Conservation (phyloP, 1,140 invertebrate genomes). For the Bicyclus anynana region DNA sequence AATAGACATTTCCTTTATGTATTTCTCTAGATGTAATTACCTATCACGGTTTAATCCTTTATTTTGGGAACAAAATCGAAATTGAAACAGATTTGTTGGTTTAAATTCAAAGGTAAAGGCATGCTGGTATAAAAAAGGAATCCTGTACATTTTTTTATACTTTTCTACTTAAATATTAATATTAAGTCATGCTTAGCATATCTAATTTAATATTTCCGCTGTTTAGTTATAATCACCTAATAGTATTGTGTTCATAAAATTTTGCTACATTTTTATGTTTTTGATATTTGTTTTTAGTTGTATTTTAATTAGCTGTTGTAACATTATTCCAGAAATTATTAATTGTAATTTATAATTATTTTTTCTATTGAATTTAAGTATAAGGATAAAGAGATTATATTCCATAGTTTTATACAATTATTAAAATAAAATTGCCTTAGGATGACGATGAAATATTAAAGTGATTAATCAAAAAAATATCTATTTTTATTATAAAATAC, state of each 20-base stretch:
- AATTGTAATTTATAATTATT: conserved; percentile 13
- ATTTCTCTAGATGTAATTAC: too few relatives aligned
- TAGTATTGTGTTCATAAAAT: neutral
- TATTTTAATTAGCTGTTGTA: conserved; percentile 14
- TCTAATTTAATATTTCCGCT: neutral
- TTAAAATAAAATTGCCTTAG: conserved; percentile 18
- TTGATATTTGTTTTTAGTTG: conserved; percentile 4
- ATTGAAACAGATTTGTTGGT: too few relatives aligned
- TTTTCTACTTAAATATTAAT: neutral
- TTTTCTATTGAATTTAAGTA: conserved; percentile 15
- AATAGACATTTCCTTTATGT: too few relatives aligned
- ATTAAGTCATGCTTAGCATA: neutral
- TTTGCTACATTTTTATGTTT: neutral
- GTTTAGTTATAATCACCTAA: neutral
- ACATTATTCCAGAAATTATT: conserved; percentile 1
- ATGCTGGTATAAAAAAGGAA: too few relatives aligned
- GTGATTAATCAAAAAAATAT: neutral
- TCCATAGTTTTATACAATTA: conserved; percentile 11
- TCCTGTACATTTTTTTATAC: neutral
- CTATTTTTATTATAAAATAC: too few relatives aligned
- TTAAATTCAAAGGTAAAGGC: too few relatives aligned
- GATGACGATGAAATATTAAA: conserved; percentile 10
- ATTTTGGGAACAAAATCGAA: too few relatives aligned
- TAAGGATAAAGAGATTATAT: conserved; percentile 14
- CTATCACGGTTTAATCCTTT: too few relatives aligned